Evolutionary conservation across 2,113 vertebrate species (phyloP), one percentile per base, ranked within the genome.

Genomic region (Phalacrocorax carbo): DNA sequence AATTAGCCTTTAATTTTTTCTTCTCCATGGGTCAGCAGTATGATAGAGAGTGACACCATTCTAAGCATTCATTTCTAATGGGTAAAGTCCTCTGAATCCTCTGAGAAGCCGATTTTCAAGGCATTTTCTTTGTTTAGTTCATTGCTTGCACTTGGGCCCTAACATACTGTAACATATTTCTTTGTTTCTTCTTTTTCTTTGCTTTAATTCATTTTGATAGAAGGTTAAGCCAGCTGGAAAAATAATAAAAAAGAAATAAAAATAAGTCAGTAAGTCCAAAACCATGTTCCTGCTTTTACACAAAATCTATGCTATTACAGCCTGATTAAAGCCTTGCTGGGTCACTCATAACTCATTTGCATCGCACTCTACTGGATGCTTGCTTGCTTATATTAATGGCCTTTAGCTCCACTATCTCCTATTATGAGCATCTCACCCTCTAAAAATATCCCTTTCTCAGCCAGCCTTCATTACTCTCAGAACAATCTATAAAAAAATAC

Each of bases 361-460:
- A 61, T 82, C 54, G 91, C 44, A 54, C 21, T 90, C 38, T 75
- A 76, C 78, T 93, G 44, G 58, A 42, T 58, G 27, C 27, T 90
- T 88, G 2, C 70, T 92, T 77, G 19, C 25, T 88, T 79, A n/a
- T 90, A 90, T 88, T 91, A 93, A 91, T 77, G 42, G 13, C 19
- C 49, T 69, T 17, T 38, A 89, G 57, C 20, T 86, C 40, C 27
- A 80, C 49, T 21, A 23, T 61, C 27, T 71, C 81, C 77, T 66
- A 95, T 93, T 88, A 94, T 77, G 75, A 92, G 58, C 62, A 86
- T 79, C 62, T 91, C n/a, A 82, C 15, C 26, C 61, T 89, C 57
- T 73, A 69, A 82, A 95, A 96, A 84, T 65, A 77, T 27, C 87
- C 36, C 34, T 93, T 87, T 72, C 82, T 46, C 42, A 77, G 46